phyloP scores from a whole-genome alignment of 2,797 vertebrate species.

The Phoxinus dragarum region DNA sequence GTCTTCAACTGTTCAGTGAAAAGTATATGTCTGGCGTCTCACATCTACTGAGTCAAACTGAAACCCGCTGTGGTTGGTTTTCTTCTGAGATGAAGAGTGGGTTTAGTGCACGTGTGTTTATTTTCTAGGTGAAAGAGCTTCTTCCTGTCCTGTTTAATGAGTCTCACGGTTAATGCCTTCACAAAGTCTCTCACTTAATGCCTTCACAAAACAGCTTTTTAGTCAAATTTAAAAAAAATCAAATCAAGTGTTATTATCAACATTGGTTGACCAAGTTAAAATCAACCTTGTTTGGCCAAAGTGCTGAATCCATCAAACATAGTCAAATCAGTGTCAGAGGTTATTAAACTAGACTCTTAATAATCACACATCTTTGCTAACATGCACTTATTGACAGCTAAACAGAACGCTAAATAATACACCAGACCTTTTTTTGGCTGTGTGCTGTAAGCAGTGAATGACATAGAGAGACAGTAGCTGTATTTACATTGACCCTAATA shows the following conservation, averaged over 20 bases:
- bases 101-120: too few relatives aligned
- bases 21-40: not conserved
- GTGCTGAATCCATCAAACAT: not conserved
- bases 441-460: not conserved
- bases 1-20: not conserved
- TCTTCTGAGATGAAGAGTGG: not conserved
- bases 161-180: not conserved
- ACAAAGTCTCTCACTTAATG: too few relatives aligned
- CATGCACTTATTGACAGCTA: not conserved
- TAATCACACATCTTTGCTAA: not conserved
- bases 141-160: constrained; percentile 5
- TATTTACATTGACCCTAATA: too few relatives aligned
- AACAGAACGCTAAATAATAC: not conserved
- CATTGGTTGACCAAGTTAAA: too few relatives aligned
- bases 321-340: not conserved
- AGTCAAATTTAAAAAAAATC: not conserved
- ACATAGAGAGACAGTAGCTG: too few relatives aligned
- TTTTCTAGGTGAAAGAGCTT: constrained; percentile 20
- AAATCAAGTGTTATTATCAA: too few relatives aligned
- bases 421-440: not conserved
- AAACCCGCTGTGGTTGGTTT: not conserved
- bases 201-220: not conserved
- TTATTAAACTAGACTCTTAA: not conserved
- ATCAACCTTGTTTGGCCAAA: too few relatives aligned
- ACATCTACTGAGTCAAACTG: not conserved